Percentiles rank a stretch among this genome's conserved stretches.
Conservation (phyloP, 1,140 invertebrate species). For the Asbolus verrucosus region DNA sequence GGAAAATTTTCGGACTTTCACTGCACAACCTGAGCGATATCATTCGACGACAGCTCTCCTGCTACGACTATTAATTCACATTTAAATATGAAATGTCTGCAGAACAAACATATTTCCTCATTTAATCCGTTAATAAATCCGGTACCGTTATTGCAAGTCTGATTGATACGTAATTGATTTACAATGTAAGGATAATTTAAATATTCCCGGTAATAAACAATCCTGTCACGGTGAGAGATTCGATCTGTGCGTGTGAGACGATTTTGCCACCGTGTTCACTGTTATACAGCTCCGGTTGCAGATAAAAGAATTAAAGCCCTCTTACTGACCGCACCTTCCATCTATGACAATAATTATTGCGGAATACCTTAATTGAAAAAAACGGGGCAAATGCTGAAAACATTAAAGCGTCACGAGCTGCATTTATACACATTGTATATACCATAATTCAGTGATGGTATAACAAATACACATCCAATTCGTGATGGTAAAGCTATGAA, state of each 20-base stretch:
- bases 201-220: slow-evolving; percentile 1
- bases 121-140: not conserved
- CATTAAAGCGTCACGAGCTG: slow-evolving; percentile 28
- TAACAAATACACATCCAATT: slow-evolving; percentile 11
- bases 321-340: slow-evolving; percentile 17
- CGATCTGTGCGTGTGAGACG: not conserved
- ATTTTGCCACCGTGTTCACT: slow-evolving; percentile 1
- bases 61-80: not conserved
- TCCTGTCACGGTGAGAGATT: slow-evolving; percentile 8
- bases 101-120: not conserved
- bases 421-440: slow-evolving; percentile 22
- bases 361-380: not conserved
- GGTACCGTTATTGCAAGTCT: not conserved
- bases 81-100: not conserved
- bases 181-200: slow-evolving; percentile 1
- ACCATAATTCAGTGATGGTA: slow-evolving; percentile 27
- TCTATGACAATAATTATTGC: slow-evolving; percentile 15
- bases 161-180: slow-evolving; percentile 21
- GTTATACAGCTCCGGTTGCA: slow-evolving; percentile 7
- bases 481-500: slow-evolving; percentile 30
- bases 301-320: slow-evolving; percentile 3
- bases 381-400: slow-evolving; percentile 20
- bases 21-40: not conserved
- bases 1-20: slow-evolving; percentile 1
- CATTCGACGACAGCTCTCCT: too few species aligned